Evolutionary conservation across 1,140 invertebrate genomes (phyloP), one percentile per base, ranked within the genome.

Genomic region (Drosophila sturtevanti): DNA sequence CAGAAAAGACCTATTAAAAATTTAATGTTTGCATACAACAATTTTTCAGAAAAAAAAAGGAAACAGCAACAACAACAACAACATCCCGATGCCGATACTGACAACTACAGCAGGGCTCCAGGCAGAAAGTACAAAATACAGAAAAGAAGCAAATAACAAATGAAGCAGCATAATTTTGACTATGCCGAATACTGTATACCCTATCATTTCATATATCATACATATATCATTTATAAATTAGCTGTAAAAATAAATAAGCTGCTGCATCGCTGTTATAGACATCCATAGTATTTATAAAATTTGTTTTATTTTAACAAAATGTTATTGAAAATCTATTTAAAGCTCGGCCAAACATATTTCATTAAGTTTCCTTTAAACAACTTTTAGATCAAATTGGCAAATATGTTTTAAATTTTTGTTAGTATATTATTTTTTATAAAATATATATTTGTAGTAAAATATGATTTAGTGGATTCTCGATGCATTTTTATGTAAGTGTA

Each of bases 11-110:
- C 71, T 72, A 79, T 86, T 87, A 80, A 87, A 79, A 86, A 79
- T 86, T 76, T 82, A 81, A 87, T 86, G 82, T 86, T 86, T 82
- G 82, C 79, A 79, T 76, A 73, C 82, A 87, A 87, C 75, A 81
- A 86, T 87, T 87, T 82, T 76, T 67, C 79, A 55, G 41, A 66
- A 54, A 72, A 61, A 62, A 77, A 70, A 44, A 64, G 61, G 41
- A 64, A 77, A 76, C 74, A 68, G 44, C 52, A 60, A 41, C 35
- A 35, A 24, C 56, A 38, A 52, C 61, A 66, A 56, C 41, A 35
- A 55, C 44, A 63, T 52, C 38, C 18, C 21, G 44, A 22, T 62
- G 41, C 75, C 84, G 79, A 66, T 66, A 72, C 52, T 72, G 80
- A 82, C 79, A 82, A 82, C 80, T 85, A 79, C 80, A 85, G 61